phyloP scores from a whole-genome alignment of 2,888 invertebrate species.

The Lithosia quadra region DNA sequence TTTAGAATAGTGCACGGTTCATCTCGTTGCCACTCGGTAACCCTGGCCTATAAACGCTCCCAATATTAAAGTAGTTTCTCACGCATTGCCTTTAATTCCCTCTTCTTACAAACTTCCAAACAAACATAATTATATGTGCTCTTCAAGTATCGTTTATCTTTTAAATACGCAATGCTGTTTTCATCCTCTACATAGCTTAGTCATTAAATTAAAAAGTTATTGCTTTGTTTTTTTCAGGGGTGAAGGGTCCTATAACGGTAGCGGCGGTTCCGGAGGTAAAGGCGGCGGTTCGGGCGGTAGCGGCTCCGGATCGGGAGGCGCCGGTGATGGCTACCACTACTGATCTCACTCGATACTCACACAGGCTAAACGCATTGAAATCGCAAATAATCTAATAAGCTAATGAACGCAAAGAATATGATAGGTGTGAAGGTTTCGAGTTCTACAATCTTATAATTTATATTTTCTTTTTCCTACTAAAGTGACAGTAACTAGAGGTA shows the following conservation, averaged over 20 bases:
- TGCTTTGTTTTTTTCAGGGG: conserved; percentile 58
- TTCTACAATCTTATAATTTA: background rate
- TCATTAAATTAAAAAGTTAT: conserved; percentile 23
- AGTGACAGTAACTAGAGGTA: background rate
- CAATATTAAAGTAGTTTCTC: too few species aligned
- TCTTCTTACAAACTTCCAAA: background rate
- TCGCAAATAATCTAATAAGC: conserved; percentile 45
- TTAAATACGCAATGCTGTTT: too few species aligned
- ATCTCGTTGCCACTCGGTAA: too few species aligned
- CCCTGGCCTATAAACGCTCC: too few species aligned
- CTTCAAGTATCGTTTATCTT: background rate
- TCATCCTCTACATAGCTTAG: background rate
- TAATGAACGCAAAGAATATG: background rate
- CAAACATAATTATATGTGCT: background rate
- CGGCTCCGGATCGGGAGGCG: conserved; percentile 40
- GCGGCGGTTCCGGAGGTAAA: conserved; percentile 55
- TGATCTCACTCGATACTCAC: conserved; percentile 66
- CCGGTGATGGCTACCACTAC: conserved; percentile 76
- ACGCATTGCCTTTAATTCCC: too few species aligned
- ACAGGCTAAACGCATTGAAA: conserved; percentile 51
- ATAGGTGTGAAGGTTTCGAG: background rate
- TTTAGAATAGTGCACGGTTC: too few species aligned
- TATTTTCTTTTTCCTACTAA: background rate
- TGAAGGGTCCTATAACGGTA: conserved; percentile 77
- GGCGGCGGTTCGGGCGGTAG: conserved; percentile 22